Conservation (phyloP, 2,113 vertebrate species). For the Aptenodytes patagonicus region DNA sequence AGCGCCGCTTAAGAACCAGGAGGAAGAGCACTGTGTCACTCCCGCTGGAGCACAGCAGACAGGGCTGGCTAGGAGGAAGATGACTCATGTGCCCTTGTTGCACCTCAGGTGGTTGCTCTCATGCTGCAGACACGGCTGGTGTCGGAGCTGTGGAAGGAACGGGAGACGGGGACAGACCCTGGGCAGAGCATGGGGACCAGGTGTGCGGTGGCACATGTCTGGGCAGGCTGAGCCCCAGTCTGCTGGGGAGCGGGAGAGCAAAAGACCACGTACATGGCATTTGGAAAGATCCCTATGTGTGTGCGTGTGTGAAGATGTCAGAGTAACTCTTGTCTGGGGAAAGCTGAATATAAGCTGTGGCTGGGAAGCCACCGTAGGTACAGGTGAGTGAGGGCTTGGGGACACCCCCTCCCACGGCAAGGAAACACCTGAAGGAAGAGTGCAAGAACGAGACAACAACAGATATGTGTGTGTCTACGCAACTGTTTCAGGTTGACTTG, state of each 20-base stretch:
- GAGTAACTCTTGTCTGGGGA: not conserved
- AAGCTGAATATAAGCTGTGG: not conserved
- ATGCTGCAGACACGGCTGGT: not conserved
- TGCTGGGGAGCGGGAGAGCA: not conserved
- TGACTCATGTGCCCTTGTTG: slow-evolving; percentile 11
- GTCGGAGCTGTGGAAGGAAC: not conserved
- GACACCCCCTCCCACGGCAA: not conserved
- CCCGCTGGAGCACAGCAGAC: not conserved
- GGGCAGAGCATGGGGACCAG: not conserved
- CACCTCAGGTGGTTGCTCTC: not conserved
- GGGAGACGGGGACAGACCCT: not conserved
- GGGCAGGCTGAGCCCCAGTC: not conserved
- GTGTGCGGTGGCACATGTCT: not conserved
- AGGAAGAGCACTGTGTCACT: not conserved
- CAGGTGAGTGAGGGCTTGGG: not conserved
- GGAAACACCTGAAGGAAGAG: not conserved
- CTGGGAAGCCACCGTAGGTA: not conserved
- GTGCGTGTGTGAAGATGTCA: not conserved
- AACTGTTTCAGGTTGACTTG: not conserved
- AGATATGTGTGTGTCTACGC: not conserved
- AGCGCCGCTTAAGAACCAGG: not conserved
- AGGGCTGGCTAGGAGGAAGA: slow-evolving; percentile 12
- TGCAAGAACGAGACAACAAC: not conserved
- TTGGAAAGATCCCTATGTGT: not conserved
- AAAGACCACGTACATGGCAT: not conserved